Percentiles rank a stretch among this genome's conserved stretches.
Evolutionary conservation across 1,140 invertebrate species (phyloP).

Genomic region (Orchestia grillus): DNA sequence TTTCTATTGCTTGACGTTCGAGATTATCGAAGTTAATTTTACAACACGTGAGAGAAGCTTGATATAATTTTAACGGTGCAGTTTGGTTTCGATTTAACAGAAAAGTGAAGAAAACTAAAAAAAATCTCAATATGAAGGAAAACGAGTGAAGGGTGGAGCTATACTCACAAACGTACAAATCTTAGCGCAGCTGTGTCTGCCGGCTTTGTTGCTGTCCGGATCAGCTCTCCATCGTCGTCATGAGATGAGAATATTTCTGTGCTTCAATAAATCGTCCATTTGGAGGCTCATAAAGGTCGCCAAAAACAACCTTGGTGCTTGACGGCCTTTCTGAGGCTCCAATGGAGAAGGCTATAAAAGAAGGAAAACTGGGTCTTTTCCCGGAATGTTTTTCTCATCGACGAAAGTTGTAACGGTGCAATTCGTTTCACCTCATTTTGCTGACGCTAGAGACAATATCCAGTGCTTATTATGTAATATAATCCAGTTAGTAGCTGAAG

Average conservation of each 20-base stretch:
- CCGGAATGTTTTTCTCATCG: not conserved
- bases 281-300: not conserved
- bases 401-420: not conserved
- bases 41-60: not conserved
- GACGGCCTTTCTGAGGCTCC: not conserved
- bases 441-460: not conserved
- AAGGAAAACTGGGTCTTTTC: not conserved
- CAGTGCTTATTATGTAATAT: not conserved
- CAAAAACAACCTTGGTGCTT: not conserved
- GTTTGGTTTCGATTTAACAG: too few species aligned
- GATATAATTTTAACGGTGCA: not conserved
- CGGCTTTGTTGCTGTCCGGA: not conserved
- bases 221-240: not conserved
- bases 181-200: not conserved
- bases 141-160: not conserved
- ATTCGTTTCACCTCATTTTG: not conserved
- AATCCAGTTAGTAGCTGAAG: not conserved
- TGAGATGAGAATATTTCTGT: not conserved
- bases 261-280: not conserved
- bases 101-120: too few species aligned
- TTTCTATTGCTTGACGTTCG: not conserved
- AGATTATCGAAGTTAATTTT: not conserved
- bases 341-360: not conserved
- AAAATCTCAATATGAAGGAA: too few species aligned
- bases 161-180: not conserved